Evolutionary conservation across 2,888 invertebrate species (phyloP).

Genomic region (Panorpa germanica): DNA sequence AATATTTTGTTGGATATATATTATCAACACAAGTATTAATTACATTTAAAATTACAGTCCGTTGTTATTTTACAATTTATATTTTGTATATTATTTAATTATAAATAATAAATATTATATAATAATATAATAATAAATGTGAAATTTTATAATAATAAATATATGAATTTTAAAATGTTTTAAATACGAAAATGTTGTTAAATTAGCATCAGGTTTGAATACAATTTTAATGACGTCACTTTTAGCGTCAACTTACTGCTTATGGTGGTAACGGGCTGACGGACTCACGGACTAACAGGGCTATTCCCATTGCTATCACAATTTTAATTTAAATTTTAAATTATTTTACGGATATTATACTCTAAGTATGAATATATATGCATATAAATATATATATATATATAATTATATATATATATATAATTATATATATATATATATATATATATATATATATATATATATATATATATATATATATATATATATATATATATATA

Average conservation of each 20-base stretch:
- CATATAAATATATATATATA: conserved; percentile 3
- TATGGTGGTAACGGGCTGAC: too few species aligned
- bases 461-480: conserved; percentile 1
- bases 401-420: conserved; percentile 6
- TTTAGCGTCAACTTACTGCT: too few species aligned
- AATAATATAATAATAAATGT: too few species aligned
- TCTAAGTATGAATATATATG: conserved; percentile 4
- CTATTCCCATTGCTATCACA: conserved; percentile 4
- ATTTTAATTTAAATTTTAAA: background rate
- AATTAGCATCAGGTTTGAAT: too few species aligned
- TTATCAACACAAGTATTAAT: too few species aligned
- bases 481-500: conserved; percentile 1
- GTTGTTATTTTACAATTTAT: too few species aligned
- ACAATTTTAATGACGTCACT: too few species aligned
- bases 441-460: conserved; percentile 3
- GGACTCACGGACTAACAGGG: background rate
- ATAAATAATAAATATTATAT: too few species aligned
- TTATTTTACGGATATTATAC: conserved; percentile 1
- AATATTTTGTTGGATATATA: too few species aligned
- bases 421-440: conserved; percentile 7
- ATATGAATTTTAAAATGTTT: conserved; percentile 4
- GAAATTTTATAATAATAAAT: background rate
- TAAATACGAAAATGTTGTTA: conserved; percentile 4
- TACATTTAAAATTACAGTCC: too few species aligned
- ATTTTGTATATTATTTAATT: too few species aligned